Conservation (phyloP, 2,888 invertebrate genomes). For the Tyria jacobaeae region DNA sequence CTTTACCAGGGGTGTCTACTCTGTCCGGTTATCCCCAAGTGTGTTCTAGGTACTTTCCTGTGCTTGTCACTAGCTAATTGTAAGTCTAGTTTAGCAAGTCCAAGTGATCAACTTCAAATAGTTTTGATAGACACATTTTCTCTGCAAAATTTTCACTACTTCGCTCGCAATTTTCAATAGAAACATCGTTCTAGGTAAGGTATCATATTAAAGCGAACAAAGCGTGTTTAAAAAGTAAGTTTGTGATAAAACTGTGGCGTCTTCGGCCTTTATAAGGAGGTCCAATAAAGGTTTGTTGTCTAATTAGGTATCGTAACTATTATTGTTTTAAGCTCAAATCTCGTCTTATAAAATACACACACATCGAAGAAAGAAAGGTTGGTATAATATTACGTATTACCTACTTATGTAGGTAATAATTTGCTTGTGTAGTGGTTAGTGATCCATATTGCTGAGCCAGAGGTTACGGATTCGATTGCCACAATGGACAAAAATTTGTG, state of each 20-base stretch:
- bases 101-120: neutral
- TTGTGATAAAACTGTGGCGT: neutral
- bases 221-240: neutral
- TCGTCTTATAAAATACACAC: neutral
- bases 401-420: no score
- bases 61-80: neutral
- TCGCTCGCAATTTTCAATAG: constrained; percentile 4
- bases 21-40: no score
- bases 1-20: no score
- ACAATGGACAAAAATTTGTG: no score
- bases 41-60: no score
- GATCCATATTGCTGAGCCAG: no score
- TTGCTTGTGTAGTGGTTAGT: no score
- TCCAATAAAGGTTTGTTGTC: neutral
- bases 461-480: no score
- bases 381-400: no score
- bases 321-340: neutral
- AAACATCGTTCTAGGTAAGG: neutral
- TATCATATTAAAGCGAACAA: neutral
- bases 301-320: neutral
- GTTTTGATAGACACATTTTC: neutral
- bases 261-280: neutral
- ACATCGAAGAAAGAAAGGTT: no score
- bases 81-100: neutral
- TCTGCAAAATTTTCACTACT: neutral